These are phyloP conservation scores for Protobothrops flavoviridis DNA, from an alignment of 2,113 vertebrate genomes.

Conservation along the genomic window DNA sequence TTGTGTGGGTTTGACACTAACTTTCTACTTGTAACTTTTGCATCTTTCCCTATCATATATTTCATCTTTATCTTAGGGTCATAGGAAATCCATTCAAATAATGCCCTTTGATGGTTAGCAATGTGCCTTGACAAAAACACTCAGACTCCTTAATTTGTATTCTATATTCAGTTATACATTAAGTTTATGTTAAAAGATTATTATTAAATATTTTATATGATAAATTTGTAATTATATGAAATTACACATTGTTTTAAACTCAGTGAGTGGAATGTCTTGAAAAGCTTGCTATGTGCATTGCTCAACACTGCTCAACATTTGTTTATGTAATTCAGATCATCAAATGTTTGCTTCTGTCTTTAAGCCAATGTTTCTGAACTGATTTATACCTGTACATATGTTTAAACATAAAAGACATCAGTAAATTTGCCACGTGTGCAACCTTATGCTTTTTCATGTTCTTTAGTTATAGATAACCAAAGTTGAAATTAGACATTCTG, in stretches of 20 bases:
- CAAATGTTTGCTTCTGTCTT: not conserved
- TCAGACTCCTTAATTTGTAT: not conserved
- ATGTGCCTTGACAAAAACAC: not conserved
- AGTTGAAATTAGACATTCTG: not conserved
- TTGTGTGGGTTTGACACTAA: not conserved
- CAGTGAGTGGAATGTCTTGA: not conserved
- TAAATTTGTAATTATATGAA: not conserved
- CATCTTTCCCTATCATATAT: not conserved
- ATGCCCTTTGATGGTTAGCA: not conserved
- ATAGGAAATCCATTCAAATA: not conserved
- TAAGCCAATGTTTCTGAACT: not conserved
- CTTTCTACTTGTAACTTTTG: not conserved
- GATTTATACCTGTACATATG: not conserved
- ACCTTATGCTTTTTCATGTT: not conserved
- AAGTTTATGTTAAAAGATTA: not conserved
- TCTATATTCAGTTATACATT: not conserved
- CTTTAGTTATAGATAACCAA: not conserved
- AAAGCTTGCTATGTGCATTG: not conserved
- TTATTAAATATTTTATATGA: not conserved
- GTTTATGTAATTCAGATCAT: not conserved
- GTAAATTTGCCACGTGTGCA: not conserved
- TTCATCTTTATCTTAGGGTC: not conserved
- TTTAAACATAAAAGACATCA: not conserved
- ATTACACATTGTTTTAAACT: not conserved
- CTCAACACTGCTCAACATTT: not conserved